These are phyloP conservation scores for Glaucopsyche alexis DNA, from an alignment of 2,888 invertebrate genomes.

Conservation along the genomic window DNA sequence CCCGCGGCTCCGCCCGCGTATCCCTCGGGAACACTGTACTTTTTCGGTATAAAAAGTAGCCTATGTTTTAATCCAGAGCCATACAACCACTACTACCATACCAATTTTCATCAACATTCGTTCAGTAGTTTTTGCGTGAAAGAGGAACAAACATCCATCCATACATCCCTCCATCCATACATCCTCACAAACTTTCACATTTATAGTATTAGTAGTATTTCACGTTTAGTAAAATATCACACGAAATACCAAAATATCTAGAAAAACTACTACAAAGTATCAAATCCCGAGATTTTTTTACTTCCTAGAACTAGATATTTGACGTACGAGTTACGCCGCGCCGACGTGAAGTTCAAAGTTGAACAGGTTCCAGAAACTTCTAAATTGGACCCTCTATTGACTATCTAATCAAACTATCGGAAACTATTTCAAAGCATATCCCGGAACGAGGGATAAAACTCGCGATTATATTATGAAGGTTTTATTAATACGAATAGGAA, in stretches of 20 bases:
- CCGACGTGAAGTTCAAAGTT: not conserved
- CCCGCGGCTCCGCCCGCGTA: too few species aligned
- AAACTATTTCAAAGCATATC: not conserved
- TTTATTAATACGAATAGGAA: not conserved
- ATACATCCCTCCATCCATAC: too few species aligned
- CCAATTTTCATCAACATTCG: too few species aligned
- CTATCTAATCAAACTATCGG: not conserved
- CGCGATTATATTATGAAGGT: not conserved
- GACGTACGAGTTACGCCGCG: not conserved
- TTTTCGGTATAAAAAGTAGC: too few species aligned
- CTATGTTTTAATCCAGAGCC: too few species aligned
- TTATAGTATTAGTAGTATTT: too few species aligned
- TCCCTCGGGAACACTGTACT: too few species aligned
- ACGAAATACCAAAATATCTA: not conserved
- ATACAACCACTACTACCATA: too few species aligned
- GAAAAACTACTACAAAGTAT: not conserved
- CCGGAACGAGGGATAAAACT: not conserved
- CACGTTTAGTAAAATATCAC: too few species aligned
- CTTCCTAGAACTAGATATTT: not conserved
- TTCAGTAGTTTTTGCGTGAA: too few species aligned
- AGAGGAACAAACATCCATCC: too few species aligned
- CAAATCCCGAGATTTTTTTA: not conserved
- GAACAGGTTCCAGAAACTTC: not conserved
- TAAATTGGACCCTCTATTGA: constrained; percentile 11
- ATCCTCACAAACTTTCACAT: too few species aligned